Percentiles rank a stretch among this genome's conserved stretches.
Evolutionary conservation across 2,888 invertebrate species (phyloP).

Genomic region (Drosophila ustulata): DNA sequence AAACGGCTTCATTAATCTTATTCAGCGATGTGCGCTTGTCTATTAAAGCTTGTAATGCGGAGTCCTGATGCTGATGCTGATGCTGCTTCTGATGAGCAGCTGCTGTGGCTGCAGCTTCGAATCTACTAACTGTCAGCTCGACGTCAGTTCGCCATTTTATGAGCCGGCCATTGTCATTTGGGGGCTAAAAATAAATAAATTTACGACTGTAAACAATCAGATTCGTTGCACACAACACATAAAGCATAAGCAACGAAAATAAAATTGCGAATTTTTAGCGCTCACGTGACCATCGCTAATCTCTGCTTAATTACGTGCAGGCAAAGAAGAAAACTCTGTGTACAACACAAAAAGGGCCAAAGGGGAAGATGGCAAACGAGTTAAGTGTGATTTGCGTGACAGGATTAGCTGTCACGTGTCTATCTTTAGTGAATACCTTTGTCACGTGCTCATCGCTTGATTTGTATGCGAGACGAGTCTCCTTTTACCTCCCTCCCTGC

Average conservation of each 20-base stretch:
- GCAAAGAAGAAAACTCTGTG: slow-evolving; percentile 2
- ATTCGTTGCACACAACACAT: slow-evolving; percentile 33
- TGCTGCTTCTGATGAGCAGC: slow-evolving; percentile 8
- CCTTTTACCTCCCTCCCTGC: neutral
- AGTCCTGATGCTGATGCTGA: slow-evolving; percentile 14
- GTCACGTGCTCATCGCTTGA: slow-evolving; percentile 55
- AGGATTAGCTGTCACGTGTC: slow-evolving; percentile 62
- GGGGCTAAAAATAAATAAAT: slow-evolving; percentile 9
- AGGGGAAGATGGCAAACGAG: slow-evolving; percentile 34
- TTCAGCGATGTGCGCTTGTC: slow-evolving; percentile 75
- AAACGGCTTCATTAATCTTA: slow-evolving; percentile 84
- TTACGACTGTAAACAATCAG: slow-evolving; percentile 36
- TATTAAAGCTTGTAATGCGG: slow-evolving; percentile 77
- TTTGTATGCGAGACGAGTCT: slow-evolving; percentile 29
- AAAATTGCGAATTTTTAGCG: neutral
- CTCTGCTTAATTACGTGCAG: slow-evolving; percentile 46
- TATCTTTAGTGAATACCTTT: slow-evolving; percentile 36
- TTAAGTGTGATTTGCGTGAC: slow-evolving; percentile 62
- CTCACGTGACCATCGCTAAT: slow-evolving; percentile 56
- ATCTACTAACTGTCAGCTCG: slow-evolving; percentile 74
- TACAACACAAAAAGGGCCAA: slow-evolving; percentile 15
- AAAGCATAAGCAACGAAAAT: neutral
- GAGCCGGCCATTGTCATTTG: slow-evolving; percentile 38
- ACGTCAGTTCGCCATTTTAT: slow-evolving; percentile 78
- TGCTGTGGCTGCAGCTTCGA: slow-evolving; percentile 27